A percentile compares a stretch with the other conserved stretches of the same genome.
These are phyloP conservation scores for Turritopsis dohrnii DNA, from an alignment of 30 jellyfish, hydroid and myxozoan species.

Conservation along the genomic window DNA sequence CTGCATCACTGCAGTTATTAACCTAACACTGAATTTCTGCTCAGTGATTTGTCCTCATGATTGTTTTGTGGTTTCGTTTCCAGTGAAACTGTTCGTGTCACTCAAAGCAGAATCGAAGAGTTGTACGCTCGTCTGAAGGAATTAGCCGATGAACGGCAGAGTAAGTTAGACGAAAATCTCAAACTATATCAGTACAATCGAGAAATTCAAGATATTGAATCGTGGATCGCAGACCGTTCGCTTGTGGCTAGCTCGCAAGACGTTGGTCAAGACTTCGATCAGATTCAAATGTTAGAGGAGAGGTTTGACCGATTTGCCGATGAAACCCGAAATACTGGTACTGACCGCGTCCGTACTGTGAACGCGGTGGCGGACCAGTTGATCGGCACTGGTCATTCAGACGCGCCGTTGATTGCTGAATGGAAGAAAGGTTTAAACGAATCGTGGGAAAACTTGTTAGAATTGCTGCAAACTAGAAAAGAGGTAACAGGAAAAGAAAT, in stretches of 20 bases:
- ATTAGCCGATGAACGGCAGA: conserved; percentile 77
- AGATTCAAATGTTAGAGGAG: conserved; percentile 81
- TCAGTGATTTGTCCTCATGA: not conserved
- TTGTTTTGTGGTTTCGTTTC: not conserved
- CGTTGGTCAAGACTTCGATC: conserved; percentile 87
- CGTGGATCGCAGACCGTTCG: conserved; percentile 96
- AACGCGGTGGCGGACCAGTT: conserved; percentile 82
- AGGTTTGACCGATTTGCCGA: conserved; percentile 71
- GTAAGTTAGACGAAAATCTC: conserved; percentile 84
- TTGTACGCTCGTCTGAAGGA: conserved; percentile 56
- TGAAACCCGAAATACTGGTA: conserved; percentile 70
- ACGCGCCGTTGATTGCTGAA: conserved; percentile 84
- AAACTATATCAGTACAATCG: conserved; percentile 80
- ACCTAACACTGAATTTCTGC: too few relatives aligned
- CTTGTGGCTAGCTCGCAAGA: conserved; percentile 81
- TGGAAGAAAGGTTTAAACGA: conserved; percentile 84
- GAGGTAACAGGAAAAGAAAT: conserved; percentile 33
- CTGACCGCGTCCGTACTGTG: conserved; percentile 69
- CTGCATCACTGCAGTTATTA: too few relatives aligned
- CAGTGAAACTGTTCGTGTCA: conserved; percentile 52
- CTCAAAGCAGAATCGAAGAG: conserved; percentile 70
- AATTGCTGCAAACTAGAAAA: conserved; percentile 63
- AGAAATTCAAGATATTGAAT: conserved; percentile 84
- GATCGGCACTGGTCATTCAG: conserved; percentile 88
- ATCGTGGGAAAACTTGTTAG: conserved; percentile 77